These are phyloP conservation scores for Tryphoninae sp. DNA, from an alignment of 2,888 invertebrate species.

Conservation along the genomic window DNA sequence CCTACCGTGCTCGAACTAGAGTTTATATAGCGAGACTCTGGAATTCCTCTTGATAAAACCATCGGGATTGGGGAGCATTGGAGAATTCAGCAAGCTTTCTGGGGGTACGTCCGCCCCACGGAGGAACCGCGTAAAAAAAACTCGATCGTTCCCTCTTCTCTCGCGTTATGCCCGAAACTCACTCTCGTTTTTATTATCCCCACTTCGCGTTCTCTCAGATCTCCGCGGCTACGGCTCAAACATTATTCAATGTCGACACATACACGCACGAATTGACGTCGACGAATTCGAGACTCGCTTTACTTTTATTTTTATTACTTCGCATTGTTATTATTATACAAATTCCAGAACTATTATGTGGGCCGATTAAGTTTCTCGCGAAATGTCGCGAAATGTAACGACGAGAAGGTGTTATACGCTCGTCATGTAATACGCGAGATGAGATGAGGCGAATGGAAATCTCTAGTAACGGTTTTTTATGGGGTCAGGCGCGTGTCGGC, in stretches of 20 bases:
- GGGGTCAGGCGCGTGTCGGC: constrained; percentile 35
- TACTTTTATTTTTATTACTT: constrained; percentile 18
- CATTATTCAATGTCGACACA: constrained; percentile 63
- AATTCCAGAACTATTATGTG: constrained; percentile 43
- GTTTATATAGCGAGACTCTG: constrained; percentile 64
- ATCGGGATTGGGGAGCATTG: constrained; percentile 48
- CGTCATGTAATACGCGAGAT: constrained; percentile 18
- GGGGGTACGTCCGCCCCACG: neutral
- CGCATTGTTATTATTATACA: constrained; percentile 12
- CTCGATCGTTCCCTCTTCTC: constrained; percentile 52
- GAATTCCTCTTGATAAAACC: constrained; percentile 42
- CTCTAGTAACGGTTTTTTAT: constrained; percentile 32
- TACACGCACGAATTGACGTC: constrained; percentile 40
- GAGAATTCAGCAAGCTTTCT: constrained; percentile 56
- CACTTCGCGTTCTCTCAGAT: constrained; percentile 31
- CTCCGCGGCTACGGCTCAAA: constrained; percentile 9
- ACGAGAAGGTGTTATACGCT: constrained; percentile 11
- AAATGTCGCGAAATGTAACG: constrained; percentile 18
- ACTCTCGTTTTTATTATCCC: constrained; percentile 18
- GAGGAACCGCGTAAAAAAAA: constrained; percentile 18
- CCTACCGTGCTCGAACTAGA: constrained; percentile 57
- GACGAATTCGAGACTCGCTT: constrained; percentile 16
- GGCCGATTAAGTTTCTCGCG: constrained; percentile 32
- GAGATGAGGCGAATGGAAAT: neutral
- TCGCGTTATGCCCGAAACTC: constrained; percentile 43